Percentiles rank a stretch among this genome's conserved stretches.
phyloP scores from a whole-genome alignment of 2,888 invertebrate genomes.

The Drosophila mulleri region DNA sequence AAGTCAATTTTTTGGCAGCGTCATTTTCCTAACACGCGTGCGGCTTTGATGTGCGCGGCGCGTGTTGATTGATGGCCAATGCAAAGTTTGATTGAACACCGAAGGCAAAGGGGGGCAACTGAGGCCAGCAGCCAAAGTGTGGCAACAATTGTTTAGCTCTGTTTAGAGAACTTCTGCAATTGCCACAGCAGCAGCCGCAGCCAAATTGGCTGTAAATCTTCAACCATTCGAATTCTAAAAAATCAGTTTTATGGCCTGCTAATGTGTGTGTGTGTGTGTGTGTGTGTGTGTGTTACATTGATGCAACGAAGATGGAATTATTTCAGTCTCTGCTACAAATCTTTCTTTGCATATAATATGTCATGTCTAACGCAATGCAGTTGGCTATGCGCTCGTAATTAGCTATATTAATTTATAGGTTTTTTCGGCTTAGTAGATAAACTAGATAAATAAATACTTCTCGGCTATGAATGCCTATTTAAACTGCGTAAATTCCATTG shows the following conservation, averaged over 20 bases:
- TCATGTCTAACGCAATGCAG: not conserved
- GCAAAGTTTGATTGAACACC: conserved; percentile 75
- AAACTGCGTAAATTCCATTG: too few species aligned
- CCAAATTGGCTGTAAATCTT: conserved; percentile 54
- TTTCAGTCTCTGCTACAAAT: conserved; percentile 1
- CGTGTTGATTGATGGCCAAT: conserved; percentile 68
- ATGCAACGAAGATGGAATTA: not conserved
- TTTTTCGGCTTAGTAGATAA: too few species aligned
- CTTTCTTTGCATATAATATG: not conserved
- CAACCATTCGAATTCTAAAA: conserved; percentile 47
- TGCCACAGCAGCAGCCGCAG: conserved; percentile 23
- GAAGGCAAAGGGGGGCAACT: conserved; percentile 1
- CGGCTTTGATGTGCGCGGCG: conserved; percentile 67
- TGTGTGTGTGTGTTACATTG: conserved; percentile 4
- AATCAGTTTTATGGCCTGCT: conserved; percentile 42
- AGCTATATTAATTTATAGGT: not conserved
- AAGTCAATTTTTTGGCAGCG: conserved; percentile 54
- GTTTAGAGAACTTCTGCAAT: conserved; percentile 34
- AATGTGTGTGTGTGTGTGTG: conserved; percentile 22
- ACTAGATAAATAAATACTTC: not conserved
- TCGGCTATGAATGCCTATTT: too few species aligned
- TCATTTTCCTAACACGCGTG: conserved; percentile 42
- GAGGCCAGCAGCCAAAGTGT: conserved; percentile 3
- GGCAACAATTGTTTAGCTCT: conserved; percentile 22
- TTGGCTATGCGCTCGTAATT: not conserved